These are phyloP conservation scores for Myopa testacea DNA, from an alignment of 2,888 invertebrate genomes.

Conservation along the genomic window DNA sequence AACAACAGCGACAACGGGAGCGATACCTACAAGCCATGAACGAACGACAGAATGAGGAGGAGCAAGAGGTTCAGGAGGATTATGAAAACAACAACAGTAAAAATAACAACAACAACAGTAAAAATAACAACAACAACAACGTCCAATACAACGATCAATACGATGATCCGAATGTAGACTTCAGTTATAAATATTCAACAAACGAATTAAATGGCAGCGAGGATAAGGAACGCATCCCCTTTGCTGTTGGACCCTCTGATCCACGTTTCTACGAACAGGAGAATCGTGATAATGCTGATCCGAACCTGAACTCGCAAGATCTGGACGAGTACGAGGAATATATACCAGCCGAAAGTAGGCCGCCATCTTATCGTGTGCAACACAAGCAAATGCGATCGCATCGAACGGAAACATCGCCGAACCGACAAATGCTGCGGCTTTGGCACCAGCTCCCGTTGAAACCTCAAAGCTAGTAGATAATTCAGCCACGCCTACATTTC, in stretches of 20 bases:
- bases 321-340: constrained; percentile 63
- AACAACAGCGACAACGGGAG: constrained; percentile 55
- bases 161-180: constrained; percentile 50
- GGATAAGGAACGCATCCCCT: constrained; percentile 57
- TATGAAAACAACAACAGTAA: constrained; percentile 37
- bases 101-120: no score
- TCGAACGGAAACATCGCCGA: constrained; percentile 24
- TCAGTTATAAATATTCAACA: constrained; percentile 57
- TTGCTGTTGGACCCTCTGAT: constrained; percentile 67
- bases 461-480: constrained; percentile 54
- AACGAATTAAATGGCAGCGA: constrained; percentile 43
- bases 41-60: constrained; percentile 55
- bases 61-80: constrained; percentile 51
- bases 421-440: constrained; percentile 23
- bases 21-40: constrained; percentile 56
- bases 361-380: constrained; percentile 1
- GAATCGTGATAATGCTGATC: constrained; percentile 51
- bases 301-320: constrained; percentile 56
- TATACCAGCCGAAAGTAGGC: constrained; percentile 52
- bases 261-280: constrained; percentile 62
- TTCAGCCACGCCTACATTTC: constrained; percentile 56
- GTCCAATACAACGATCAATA: constrained; percentile 52
- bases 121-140: constrained; percentile 46
- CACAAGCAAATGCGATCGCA: constrained; percentile 18
- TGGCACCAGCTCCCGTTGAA: constrained; percentile 55